phyloP scores from a whole-genome alignment of 64 coral and sea anemone genomes.

The Dendrophyllia cribrosa region DNA sequence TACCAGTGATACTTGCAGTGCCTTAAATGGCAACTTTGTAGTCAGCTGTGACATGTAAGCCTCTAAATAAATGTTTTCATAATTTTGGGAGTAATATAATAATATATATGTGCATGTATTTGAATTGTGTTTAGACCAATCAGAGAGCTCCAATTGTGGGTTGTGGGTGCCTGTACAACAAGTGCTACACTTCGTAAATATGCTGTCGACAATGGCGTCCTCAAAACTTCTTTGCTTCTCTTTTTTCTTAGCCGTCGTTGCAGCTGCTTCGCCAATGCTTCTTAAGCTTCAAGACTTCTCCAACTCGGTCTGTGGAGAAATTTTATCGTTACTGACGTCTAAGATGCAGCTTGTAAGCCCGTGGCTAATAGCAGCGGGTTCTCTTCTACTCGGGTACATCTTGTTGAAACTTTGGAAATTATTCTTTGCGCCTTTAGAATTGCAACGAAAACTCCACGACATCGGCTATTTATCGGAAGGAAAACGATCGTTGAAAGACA shows the following conservation, averaged over 20 bases:
- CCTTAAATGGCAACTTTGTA: no score
- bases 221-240: slow-evolving; percentile 54
- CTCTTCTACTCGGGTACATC: slow-evolving; percentile 17
- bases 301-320: not conserved
- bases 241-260: slow-evolving; percentile 43
- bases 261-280: slow-evolving; percentile 53
- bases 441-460: slow-evolving; percentile 67
- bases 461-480: slow-evolving; percentile 73
- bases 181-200: not conserved
- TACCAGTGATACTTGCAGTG: no score
- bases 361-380: not conserved
- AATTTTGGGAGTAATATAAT: no score
- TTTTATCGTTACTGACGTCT: not conserved
- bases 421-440: slow-evolving; percentile 62
- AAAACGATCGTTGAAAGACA: slow-evolving; percentile 62
- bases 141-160: not conserved
- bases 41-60: no score
- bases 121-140: no score
- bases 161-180: not conserved
- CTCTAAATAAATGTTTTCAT: no score
- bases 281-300: slow-evolving; percentile 43
- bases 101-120: no score
- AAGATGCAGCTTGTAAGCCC: not conserved
- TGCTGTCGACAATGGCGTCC: slow-evolving; percentile 20
- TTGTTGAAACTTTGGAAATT: slow-evolving; percentile 64